These are phyloP conservation scores for Hyperopisus bebe DNA, from an alignment of 2,113 vertebrate species.

Conservation along the genomic window DNA sequence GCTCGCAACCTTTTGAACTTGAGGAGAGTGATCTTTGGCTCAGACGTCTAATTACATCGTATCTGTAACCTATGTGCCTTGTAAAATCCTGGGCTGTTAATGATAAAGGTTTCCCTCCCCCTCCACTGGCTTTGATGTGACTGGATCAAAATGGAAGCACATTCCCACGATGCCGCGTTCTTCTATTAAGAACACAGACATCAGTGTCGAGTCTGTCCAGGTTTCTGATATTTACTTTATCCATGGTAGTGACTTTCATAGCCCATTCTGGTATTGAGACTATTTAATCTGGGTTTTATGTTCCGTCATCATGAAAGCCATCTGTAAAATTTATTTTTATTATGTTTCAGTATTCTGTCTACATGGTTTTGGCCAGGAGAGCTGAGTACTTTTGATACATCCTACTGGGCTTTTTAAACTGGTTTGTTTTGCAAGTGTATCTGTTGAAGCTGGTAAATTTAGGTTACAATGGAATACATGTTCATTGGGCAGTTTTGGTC, in stretches of 20 bases:
- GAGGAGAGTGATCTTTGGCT: slow-evolving; percentile 42
- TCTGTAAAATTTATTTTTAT: not conserved
- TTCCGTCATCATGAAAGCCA: not conserved
- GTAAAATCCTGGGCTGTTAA: not conserved
- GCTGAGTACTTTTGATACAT: not conserved
- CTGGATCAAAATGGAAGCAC: not conserved
- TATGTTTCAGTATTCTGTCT: not conserved
- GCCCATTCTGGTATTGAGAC: not conserved
- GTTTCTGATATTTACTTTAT: not conserved
- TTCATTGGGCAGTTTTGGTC: not conserved
- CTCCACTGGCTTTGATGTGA: not conserved
- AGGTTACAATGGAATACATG: not conserved
- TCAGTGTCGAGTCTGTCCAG: not conserved
- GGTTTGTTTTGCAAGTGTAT: not conserved
- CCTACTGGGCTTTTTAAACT: not conserved
- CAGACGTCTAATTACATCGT: not conserved
- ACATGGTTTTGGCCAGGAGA: not conserved
- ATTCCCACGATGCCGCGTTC: not conserved
- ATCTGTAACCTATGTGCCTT: slow-evolving; percentile 41
- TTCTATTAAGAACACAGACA: not conserved
- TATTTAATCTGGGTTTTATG: not conserved
- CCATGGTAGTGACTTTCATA: not conserved
- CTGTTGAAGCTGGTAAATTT: not conserved
- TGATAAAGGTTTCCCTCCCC: not conserved
- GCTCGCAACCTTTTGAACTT: slow-evolving; percentile 84